Percentiles rank a stretch among this genome's conserved stretches.
phyloP scores from a whole-genome alignment of 2,888 invertebrate species.

The Cyrtodaria siliqua region DNA sequence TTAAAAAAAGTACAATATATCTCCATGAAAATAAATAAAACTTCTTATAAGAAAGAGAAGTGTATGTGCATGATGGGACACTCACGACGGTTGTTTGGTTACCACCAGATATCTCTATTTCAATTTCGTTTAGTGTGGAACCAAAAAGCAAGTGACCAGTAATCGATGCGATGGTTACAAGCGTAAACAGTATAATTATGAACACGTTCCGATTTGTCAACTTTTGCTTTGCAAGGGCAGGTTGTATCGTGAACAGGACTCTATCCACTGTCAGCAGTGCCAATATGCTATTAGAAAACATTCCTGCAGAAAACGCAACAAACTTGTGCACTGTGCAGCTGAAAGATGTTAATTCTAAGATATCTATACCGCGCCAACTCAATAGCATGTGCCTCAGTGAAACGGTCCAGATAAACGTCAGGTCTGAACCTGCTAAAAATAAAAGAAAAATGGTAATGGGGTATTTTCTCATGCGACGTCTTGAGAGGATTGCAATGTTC shows the following conservation, averaged over 20 bases:
- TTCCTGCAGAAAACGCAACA: slow-evolving; percentile 12
- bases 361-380: neutral
- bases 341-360: slow-evolving; percentile 1
- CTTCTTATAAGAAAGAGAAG: neutral
- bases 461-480: slow-evolving; percentile 5
- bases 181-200: neutral
- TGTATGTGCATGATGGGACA: neutral
- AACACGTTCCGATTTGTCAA: slow-evolving; percentile 19
- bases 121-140: too few species aligned
- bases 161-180: neutral
- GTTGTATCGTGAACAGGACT: slow-evolving; percentile 12
- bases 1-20: neutral
- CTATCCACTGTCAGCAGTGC: slow-evolving; percentile 29
- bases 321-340: slow-evolving; percentile 13
- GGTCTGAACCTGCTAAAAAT: slow-evolving; percentile 24
- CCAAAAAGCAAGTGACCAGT: neutral
- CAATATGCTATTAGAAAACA: slow-evolving; percentile 17
- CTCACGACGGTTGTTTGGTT: neutral
- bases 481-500: slow-evolving; percentile 16
- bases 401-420: slow-evolving; percentile 20
- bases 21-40: neutral
- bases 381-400: slow-evolving; percentile 1
- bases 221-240: neutral
- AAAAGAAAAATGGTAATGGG: slow-evolving; percentile 21
- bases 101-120: too few species aligned